Evolutionary conservation across 1,140 invertebrate genomes (phyloP).

Genomic region (Neotoxoptera formosana): DNA sequence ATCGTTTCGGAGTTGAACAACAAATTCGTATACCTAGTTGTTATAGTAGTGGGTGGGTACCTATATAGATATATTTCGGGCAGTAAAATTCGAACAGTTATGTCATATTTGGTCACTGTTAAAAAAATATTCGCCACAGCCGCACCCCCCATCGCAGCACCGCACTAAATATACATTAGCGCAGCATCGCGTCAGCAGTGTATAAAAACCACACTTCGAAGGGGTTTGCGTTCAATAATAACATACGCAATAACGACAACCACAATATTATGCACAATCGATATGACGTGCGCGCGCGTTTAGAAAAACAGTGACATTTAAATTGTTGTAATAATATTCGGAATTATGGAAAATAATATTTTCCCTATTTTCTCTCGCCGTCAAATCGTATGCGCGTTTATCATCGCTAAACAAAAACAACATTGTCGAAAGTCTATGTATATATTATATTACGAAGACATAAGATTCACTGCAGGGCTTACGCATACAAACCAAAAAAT

Average conservation of each 20-base stretch:
- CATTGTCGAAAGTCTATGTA: not conserved
- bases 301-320: not conserved
- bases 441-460: not conserved
- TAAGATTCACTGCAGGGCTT: too few species aligned
- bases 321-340: not conserved
- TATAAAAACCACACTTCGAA: not conserved
- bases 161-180: not conserved
- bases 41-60: not conserved
- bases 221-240: not conserved
- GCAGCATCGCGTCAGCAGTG: not conserved
- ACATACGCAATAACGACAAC: not conserved
- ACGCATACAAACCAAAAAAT: not conserved
- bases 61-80: too few species aligned
- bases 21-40: not conserved
- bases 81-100: not conserved
- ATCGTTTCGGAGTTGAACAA: slow-evolving; percentile 10
- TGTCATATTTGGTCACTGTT: not conserved
- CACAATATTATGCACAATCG: not conserved
- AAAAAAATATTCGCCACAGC: not conserved
- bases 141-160: not conserved
- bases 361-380: not conserved
- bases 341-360: not conserved
- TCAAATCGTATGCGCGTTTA: not conserved
- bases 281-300: not conserved
- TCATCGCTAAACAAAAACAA: not conserved